phyloP scores from a whole-genome alignment of 1,140 invertebrate genomes.

The Drosophila ambigua region DNA sequence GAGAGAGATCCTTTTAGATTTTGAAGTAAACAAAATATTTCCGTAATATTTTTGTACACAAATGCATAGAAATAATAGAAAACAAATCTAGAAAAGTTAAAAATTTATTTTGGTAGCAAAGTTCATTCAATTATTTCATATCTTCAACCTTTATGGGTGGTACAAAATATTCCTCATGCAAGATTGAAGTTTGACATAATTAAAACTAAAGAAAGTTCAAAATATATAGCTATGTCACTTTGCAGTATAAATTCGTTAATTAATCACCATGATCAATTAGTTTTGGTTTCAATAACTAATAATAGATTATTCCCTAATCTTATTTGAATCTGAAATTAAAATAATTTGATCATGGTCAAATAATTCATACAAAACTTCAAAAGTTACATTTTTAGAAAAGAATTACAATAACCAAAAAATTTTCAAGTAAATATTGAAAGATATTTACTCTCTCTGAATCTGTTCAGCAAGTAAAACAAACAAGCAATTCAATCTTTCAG shows the following conservation, averaged over 20 bases:
- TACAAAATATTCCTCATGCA: too few relatives aligned
- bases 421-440: too few relatives aligned
- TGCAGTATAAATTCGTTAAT: background rate
- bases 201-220: background rate
- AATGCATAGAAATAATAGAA: slow-evolving; percentile 1
- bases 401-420: background rate
- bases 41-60: background rate
- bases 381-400: background rate
- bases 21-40: slow-evolving; percentile 3
- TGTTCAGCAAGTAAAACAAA: too few relatives aligned
- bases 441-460: too few relatives aligned
- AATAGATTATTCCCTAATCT: too few relatives aligned
- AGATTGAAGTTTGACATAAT: slow-evolving; percentile 3
- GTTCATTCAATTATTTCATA: background rate
- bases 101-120: background rate
- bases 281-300: slow-evolving; percentile 1
- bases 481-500: too few relatives aligned
- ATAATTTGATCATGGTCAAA: slow-evolving; percentile 10
- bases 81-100: background rate
- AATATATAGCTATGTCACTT: background rate
- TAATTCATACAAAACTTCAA: background rate
- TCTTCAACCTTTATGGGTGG: background rate
- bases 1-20: slow-evolving; percentile 27
- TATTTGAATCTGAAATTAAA: slow-evolving; percentile 4
- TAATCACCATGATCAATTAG: slow-evolving; percentile 12